Percentiles rank a stretch among this genome's conserved stretches.
These are phyloP conservation scores for Eurypyga helias DNA, from an alignment of 2,113 vertebrate genomes.

Conservation along the genomic window DNA sequence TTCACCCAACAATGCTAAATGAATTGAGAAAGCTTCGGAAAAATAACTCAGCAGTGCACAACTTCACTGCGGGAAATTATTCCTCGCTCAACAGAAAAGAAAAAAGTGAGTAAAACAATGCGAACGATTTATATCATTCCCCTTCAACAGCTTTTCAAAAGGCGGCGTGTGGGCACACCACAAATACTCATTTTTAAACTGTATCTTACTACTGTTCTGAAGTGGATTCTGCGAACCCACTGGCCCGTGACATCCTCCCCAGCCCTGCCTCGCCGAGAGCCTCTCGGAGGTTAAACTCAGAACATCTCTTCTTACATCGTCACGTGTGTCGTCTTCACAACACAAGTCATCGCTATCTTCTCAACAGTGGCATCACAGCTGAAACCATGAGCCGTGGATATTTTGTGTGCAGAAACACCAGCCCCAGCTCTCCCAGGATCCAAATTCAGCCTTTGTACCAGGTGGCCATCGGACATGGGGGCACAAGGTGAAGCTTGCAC, in stretches of 20 bases:
- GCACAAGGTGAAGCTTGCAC: not conserved
- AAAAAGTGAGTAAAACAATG: conserved; percentile 23
- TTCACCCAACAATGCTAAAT: not conserved
- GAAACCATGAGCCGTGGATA: not conserved
- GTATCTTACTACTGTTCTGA: not conserved
- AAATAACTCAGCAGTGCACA: not conserved
- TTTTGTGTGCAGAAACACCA: not conserved
- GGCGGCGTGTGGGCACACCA: not conserved
- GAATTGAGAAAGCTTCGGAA: not conserved
- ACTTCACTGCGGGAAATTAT: not conserved
- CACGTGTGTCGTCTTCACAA: not conserved
- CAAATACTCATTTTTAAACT: not conserved
- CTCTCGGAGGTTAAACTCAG: not conserved
- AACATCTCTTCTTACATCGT: not conserved
- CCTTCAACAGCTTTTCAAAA: not conserved
- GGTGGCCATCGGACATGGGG: not conserved
- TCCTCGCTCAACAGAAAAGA: conserved; percentile 16
- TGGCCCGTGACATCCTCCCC: not conserved
- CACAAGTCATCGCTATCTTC: not conserved
- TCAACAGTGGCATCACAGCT: not conserved
- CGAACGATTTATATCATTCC: not conserved
- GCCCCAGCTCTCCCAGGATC: not conserved
- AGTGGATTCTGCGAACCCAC: not conserved
- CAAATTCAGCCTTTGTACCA: not conserved
- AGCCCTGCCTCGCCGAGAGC: not conserved